A percentile compares a stretch with the other conserved stretches of the same genome.
These are phyloP conservation scores for Semicossyphus pulcher DNA, from an alignment of 2,113 vertebrate species.

Conservation along the genomic window DNA sequence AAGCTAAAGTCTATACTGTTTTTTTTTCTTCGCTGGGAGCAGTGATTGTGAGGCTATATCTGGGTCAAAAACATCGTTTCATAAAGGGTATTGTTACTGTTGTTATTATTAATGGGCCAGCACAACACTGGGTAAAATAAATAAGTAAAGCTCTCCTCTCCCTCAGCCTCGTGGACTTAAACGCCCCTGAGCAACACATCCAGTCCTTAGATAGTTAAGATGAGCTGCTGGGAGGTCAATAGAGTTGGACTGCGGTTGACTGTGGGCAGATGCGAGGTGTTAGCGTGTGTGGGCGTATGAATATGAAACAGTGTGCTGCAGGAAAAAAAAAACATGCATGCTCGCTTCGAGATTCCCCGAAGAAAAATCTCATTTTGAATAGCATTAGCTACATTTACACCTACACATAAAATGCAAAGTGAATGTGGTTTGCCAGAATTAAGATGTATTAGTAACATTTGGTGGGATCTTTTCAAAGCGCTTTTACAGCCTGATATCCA, in stretches of 20 bases:
- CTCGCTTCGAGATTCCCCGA: conserved; percentile 27
- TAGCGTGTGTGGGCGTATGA: conserved; percentile 44
- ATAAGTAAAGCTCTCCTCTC: conserved; percentile 25
- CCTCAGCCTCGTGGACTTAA: conserved; percentile 15
- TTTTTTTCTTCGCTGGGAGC: too few relatives aligned
- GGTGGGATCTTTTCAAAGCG: conserved; percentile 29
- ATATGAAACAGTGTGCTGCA: conserved; percentile 37
- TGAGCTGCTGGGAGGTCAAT: conserved; percentile 56
- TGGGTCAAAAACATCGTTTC: neutral
- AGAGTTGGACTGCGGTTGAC: conserved; percentile 40
- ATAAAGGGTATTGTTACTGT: neutral
- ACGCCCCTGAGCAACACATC: conserved; percentile 33
- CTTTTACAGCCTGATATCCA: conserved; percentile 15
- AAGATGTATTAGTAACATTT: conserved; percentile 12
- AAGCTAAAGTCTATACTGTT: too few relatives aligned
- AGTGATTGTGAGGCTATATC: too few relatives aligned
- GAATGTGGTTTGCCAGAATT: conserved; percentile 9
- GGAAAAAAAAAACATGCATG: conserved; percentile 11
- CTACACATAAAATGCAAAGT: conserved; percentile 20
- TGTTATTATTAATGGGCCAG: conserved; percentile 7
- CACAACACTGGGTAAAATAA: conserved; percentile 10
- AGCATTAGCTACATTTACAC: conserved; percentile 23
- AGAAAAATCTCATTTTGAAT: conserved; percentile 28
- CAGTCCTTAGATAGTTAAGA: conserved; percentile 37
- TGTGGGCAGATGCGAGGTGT: conserved; percentile 24